Evolutionary conservation across 2,113 vertebrate genomes (phyloP).

Genomic region (Pachycephala philippinensis): DNA sequence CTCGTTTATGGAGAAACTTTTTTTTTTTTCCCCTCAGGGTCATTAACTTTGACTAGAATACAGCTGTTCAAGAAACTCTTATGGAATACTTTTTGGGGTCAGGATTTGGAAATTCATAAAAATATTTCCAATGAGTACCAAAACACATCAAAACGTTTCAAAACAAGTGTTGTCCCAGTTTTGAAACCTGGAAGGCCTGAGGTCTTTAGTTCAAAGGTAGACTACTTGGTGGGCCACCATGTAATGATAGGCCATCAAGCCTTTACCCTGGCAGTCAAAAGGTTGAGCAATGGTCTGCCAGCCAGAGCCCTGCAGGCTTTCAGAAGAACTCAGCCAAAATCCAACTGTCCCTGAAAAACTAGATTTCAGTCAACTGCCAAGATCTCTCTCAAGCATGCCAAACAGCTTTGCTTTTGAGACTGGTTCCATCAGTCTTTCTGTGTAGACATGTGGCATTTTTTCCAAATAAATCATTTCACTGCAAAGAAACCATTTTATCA

Average conservation of each 20-base stretch:
- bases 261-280: neutral
- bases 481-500: neutral
- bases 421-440: neutral
- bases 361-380: constrained; percentile 27
- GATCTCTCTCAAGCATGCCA: neutral
- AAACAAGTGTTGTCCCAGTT: constrained; percentile 32
- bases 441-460: neutral
- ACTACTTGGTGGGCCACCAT: constrained; percentile 21
- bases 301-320: neutral
- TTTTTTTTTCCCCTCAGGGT: neutral
- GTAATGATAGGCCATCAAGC: neutral
- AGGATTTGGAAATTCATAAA: constrained; percentile 36
- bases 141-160: constrained; percentile 18
- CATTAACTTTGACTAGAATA: neutral
- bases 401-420: neutral
- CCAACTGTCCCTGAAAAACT: neutral
- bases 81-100: neutral
- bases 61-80: neutral
- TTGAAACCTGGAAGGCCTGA: constrained; percentile 31
- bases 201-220: constrained; percentile 44
- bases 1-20: neutral
- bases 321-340: constrained; percentile 11
- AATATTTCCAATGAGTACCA: neutral
- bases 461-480: neutral
- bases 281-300: constrained; percentile 14